These are phyloP conservation scores for Sternarchorhynchus goeldii DNA, from an alignment of 2,797 vertebrate species.

Conservation along the genomic window DNA sequence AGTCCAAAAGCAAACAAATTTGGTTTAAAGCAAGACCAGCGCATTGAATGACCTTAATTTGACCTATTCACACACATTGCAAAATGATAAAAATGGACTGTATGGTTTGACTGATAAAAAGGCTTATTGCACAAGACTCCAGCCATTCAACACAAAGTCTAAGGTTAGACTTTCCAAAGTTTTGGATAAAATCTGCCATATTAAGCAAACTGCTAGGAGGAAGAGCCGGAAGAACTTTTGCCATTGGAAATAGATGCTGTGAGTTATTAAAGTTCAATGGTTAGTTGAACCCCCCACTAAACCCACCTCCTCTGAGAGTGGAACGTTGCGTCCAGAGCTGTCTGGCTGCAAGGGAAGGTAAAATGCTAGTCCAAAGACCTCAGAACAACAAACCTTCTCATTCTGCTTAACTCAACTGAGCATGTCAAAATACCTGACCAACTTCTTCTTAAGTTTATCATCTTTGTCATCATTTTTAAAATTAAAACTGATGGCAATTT, in stretches of 20 bases:
- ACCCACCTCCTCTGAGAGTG: constrained; percentile 96
- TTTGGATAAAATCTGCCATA: neutral
- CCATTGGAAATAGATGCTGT: constrained; percentile 52
- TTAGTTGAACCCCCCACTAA: constrained; percentile 49
- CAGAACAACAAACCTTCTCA: neutral
- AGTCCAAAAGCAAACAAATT: constrained; percentile 8
- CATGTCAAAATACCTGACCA: neutral
- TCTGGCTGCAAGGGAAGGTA: constrained; percentile 90
- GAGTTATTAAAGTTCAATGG: constrained; percentile 30
- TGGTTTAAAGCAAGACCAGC: neutral
- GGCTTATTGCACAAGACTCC: neutral
- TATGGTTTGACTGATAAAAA: constrained; percentile 1
- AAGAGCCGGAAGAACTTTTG: neutral
- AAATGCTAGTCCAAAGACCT: constrained; percentile 52
- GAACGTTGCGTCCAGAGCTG: constrained; percentile 88
- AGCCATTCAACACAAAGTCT: neutral
- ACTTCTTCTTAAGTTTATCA: neutral
- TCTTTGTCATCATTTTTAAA: too few relatives aligned
- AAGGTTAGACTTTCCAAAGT: neutral
- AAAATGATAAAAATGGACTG: neutral
- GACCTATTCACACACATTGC: neutral
- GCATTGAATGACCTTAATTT: neutral
- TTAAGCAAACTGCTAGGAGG: neutral
- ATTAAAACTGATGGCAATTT: too few relatives aligned
- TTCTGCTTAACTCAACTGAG: too few relatives aligned